Evolutionary conservation across 2,797 vertebrate genomes (phyloP).

Genomic region (Hypotaenidia philippensis): DNA sequence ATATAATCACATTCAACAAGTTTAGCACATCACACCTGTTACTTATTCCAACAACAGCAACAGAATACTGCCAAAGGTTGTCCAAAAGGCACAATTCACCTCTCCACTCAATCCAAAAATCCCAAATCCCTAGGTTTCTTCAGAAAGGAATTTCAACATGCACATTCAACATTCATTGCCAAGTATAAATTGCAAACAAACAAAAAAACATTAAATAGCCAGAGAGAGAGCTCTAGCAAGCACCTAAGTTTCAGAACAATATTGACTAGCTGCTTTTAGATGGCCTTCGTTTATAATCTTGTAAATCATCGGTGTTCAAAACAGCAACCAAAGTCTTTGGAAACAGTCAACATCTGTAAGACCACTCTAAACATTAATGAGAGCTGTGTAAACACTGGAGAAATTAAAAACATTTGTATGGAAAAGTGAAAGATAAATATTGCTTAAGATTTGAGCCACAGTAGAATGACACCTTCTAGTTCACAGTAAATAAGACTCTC

Average conservation of each 20-base stretch:
- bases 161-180: accelerated
- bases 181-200: neutral
- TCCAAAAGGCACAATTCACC: neutral
- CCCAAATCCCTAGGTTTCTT: neutral
- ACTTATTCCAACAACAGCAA: accelerated
- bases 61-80: neutral
- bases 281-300: neutral
- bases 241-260: neutral
- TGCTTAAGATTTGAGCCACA: neutral
- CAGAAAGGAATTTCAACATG: neutral
- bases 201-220: neutral
- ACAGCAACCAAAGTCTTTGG: neutral
- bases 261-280: neutral
- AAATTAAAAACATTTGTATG: neutral
- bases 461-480: neutral
- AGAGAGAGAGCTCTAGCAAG: neutral
- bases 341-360: neutral
- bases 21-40: neutral
- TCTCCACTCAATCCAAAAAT: neutral
- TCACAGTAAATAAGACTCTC: neutral
- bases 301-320: neutral
- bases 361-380: neutral
- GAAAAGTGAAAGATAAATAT: neutral
- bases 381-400: neutral
- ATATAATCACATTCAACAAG: neutral